These are phyloP conservation scores for Cricetomys ansorgei DNA, from an alignment of 2,113 vertebrate genomes.

Conservation along the genomic window DNA sequence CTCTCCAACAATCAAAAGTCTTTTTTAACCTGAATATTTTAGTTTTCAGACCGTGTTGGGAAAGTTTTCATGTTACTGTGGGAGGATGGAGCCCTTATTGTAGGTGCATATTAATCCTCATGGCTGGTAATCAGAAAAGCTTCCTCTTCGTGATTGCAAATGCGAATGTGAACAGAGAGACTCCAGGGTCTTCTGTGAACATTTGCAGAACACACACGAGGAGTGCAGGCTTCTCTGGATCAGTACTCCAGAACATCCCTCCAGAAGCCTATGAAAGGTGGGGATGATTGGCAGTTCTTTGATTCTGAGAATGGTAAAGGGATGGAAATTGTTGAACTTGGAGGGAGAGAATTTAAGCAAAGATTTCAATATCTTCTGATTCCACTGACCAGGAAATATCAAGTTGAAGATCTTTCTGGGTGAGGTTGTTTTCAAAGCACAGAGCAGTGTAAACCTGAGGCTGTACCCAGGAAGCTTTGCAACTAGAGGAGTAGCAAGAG, in stretches of 20 bases:
- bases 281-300: not conserved
- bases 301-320: not conserved
- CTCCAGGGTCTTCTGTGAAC: not conserved
- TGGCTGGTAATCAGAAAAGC: not conserved
- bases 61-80: not conserved
- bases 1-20: not conserved
- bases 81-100: not conserved
- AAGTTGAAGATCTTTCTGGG: not conserved
- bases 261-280: not conserved
- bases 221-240: rapidly evolving
- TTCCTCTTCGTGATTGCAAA: not conserved
- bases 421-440: not conserved
- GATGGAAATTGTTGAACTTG: not conserved
- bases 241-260: not conserved
- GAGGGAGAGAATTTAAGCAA: not conserved
- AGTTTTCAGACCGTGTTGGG: not conserved
- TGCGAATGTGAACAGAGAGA: not conserved
- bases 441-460: not conserved
- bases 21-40: not conserved
- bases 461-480: not conserved
- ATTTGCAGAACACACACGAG: not conserved
- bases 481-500: not conserved
- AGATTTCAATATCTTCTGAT: not conserved
- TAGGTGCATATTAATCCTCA: not conserved
- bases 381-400: not conserved